phyloP scores from a whole-genome alignment of 2,113 vertebrate species.

The Paramisgurnus dabryanus region DNA sequence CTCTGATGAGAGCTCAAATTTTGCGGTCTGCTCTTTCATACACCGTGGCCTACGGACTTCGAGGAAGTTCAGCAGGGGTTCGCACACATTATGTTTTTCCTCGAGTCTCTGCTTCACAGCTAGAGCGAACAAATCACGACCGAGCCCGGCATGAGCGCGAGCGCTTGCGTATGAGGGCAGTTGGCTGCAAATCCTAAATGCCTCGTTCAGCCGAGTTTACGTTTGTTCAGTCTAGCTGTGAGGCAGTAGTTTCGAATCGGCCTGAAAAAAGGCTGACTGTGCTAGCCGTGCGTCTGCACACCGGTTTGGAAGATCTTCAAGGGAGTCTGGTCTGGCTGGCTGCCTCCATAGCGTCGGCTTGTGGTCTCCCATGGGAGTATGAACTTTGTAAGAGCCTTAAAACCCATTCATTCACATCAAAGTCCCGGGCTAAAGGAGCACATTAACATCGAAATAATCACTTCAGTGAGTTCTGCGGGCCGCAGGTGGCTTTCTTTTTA shows the following conservation, averaged over 20 bases:
- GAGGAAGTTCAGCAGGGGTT: slow-evolving; percentile 30
- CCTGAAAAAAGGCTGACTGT: slow-evolving; percentile 31
- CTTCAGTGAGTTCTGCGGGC: slow-evolving; percentile 7
- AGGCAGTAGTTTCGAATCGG: slow-evolving; percentile 6
- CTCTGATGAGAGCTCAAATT: slow-evolving; percentile 25
- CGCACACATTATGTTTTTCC: slow-evolving; percentile 20
- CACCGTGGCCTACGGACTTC: background rate
- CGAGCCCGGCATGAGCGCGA: slow-evolving; percentile 21
- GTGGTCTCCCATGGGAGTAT: slow-evolving; percentile 20
- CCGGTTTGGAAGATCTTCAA: slow-evolving; percentile 50
- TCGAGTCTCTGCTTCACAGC: slow-evolving; percentile 37
- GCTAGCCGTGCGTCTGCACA: slow-evolving; percentile 17
- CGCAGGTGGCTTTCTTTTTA: slow-evolving; percentile 20
- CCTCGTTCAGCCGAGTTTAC: slow-evolving; percentile 21
- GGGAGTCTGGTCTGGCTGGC: slow-evolving; percentile 48
- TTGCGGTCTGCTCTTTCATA: background rate
- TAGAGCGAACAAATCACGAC: slow-evolving; percentile 35
- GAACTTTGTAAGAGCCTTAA: slow-evolving; percentile 27
- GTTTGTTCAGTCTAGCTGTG: slow-evolving; percentile 45
- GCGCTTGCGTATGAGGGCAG: slow-evolving; percentile 30
- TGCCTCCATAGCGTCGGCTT: slow-evolving; percentile 41
- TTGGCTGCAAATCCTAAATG: slow-evolving; percentile 31
- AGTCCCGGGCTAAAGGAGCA: slow-evolving; percentile 25
- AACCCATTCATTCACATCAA: slow-evolving; percentile 32
- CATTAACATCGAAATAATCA: slow-evolving; percentile 27